phyloP scores from a whole-genome alignment of 2,888 invertebrate species.

The Strigamia crassipes region DNA sequence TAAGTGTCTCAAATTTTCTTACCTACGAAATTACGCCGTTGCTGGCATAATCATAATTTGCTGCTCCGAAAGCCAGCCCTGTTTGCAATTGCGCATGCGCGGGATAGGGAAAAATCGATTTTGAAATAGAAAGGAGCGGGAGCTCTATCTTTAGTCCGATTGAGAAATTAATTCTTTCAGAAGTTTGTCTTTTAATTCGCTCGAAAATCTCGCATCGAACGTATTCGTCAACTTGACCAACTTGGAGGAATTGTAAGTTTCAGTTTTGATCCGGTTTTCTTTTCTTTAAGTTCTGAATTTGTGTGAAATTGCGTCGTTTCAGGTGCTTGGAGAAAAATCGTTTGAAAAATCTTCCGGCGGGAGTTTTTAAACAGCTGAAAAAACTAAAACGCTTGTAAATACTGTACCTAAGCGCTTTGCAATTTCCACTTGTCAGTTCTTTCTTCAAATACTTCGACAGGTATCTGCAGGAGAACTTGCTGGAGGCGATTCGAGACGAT shows the following conservation, averaged over 20 bases:
- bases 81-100: neutral
- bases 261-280: too few relatives aligned
- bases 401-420: neutral
- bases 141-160: neutral
- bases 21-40: neutral
- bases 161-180: conserved; percentile 65
- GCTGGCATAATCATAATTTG: too few relatives aligned
- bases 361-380: neutral
- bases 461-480: conserved; percentile 4
- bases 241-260: conserved; percentile 68
- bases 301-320: too few relatives aligned
- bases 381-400: neutral
- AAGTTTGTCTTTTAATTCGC: conserved; percentile 71
- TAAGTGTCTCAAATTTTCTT: conserved; percentile 12
- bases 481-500: neutral
- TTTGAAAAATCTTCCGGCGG: neutral
- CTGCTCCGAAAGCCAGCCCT: neutral
- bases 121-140: too few relatives aligned
- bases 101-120: too few relatives aligned
- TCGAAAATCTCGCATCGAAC: conserved; percentile 66
- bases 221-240: conserved; percentile 66
- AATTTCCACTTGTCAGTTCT: neutral
- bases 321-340: conserved; percentile 22
- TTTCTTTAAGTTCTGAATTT: too few relatives aligned
- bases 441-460: neutral